Conservation (phyloP, 2,888 invertebrate genomes). For the Cantharis lateralis region DNA sequence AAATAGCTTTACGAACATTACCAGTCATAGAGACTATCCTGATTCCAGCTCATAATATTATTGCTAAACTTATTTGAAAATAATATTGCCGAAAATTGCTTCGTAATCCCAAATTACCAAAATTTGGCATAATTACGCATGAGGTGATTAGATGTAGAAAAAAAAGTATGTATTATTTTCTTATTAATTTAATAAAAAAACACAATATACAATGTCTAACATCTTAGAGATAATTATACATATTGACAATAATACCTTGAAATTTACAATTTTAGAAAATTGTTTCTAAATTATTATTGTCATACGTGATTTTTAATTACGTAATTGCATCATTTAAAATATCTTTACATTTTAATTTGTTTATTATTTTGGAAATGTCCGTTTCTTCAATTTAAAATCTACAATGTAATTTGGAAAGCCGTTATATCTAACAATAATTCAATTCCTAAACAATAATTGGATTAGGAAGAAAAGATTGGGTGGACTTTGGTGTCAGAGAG, state of each 20-base stretch:
- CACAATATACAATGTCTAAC: neutral
- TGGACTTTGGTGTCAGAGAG: conserved; percentile 6
- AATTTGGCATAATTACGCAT: neutral
- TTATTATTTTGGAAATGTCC: neutral
- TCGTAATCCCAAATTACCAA: neutral
- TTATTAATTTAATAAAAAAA: neutral
- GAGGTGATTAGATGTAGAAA: neutral
- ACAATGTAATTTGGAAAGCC: neutral
- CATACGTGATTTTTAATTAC: neutral
- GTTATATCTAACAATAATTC: neutral
- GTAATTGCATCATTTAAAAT: neutral
- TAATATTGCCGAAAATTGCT: neutral
- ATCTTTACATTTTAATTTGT: neutral
- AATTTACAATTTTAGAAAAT: neutral
- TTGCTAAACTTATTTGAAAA: neutral
- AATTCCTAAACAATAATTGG: neutral
- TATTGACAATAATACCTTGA: neutral
- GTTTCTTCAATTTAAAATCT: neutral
- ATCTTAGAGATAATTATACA: neutral
- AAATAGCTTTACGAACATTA: conserved; percentile 10
- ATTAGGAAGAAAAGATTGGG: conserved; percentile 4
- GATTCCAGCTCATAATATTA: neutral
- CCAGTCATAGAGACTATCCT: neutral
- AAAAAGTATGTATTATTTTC: neutral
- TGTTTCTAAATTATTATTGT: neutral